A percentile compares a stretch with the other conserved stretches of the same genome.
Conservation (phyloP, 2,797 vertebrate species). For the Poeciliopsis paucimaculata region DNA sequence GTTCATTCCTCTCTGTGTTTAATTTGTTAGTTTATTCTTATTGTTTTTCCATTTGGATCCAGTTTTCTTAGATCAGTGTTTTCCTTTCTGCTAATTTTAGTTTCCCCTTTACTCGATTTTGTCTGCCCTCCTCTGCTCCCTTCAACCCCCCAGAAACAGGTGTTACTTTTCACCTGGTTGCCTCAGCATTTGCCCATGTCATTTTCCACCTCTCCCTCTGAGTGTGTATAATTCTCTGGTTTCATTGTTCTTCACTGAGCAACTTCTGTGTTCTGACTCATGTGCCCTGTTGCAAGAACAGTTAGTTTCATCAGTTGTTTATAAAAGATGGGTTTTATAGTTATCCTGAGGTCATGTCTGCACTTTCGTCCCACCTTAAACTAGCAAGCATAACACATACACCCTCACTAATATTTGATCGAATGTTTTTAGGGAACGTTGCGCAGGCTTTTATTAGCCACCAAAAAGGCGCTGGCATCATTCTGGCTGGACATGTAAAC, state of each 20-base stretch:
- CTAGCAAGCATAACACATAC: neutral
- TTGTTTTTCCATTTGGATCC: neutral
- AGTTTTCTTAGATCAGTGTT: neutral
- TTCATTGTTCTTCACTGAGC: neutral
- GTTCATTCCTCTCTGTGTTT: neutral
- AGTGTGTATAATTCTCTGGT: neutral
- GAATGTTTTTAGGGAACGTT: neutral
- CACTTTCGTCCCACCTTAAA: neutral
- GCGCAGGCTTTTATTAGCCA: neutral
- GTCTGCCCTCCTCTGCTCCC: neutral
- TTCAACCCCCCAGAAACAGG: neutral
- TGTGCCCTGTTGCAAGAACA: neutral
- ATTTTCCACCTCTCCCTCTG: neutral
- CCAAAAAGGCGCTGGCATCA: neutral
- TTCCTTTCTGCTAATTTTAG: neutral
- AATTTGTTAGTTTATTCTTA: neutral
- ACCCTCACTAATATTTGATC: neutral
- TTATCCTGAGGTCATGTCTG: neutral
- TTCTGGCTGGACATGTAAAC: neutral
- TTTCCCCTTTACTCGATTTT: neutral
- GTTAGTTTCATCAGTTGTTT: neutral
- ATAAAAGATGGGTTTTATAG: neutral
- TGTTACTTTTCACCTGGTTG: slow-evolving; percentile 1
- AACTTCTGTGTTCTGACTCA: neutral
- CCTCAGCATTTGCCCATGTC: neutral